Evolutionary conservation across 2,888 invertebrate species (phyloP), one percentile per base, ranked within the genome.

Genomic region (Conistra vaccinii): DNA sequence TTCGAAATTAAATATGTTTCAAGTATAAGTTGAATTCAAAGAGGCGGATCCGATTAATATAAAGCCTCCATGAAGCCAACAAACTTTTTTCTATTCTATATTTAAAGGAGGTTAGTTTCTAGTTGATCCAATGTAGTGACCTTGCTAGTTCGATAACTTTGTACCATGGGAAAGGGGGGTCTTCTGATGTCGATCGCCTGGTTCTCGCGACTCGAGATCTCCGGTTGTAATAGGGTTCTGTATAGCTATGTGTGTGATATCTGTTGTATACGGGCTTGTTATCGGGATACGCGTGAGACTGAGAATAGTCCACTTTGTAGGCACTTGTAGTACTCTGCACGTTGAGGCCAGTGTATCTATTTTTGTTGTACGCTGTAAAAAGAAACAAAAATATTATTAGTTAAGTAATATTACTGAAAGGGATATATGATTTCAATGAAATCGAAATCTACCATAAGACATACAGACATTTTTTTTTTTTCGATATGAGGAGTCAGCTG

Each of bases 121-220:
- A 90, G 78, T 91, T 87, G 78, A 98, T 97, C 98, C 98, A 98
- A 90, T 97, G 95, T 91, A 97, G 97, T 83, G 97, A 97, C 91
- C 97, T 95, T 87, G 97, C 97, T 89, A 98, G 95, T 92, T 98
- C 97, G 89, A 97, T 96, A 78, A 98, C 98, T 95, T 98, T 97
- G 92, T 98, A 97, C 98, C 98, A 98, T 72, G 98, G 98, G 92
- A 98, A 98, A 29, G 97, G 97, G 29, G 98, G 97, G 90, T 97
- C 94, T 83, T 95, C 93, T 82, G 94, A 91, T 3, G 95, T 91
- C 83, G 95, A 92, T 88, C 96, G 93, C 81, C 94, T 91, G 83
- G 93, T 86, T 80, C 96, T 91, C 17, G 94, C 90, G 58, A 94
- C 91, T 86, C 96, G 90, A 58, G 96, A 95, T 89, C 96, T 92